These are phyloP conservation scores for Florisuga fusca DNA, from an alignment of 2,797 vertebrate species.

Conservation along the genomic window DNA sequence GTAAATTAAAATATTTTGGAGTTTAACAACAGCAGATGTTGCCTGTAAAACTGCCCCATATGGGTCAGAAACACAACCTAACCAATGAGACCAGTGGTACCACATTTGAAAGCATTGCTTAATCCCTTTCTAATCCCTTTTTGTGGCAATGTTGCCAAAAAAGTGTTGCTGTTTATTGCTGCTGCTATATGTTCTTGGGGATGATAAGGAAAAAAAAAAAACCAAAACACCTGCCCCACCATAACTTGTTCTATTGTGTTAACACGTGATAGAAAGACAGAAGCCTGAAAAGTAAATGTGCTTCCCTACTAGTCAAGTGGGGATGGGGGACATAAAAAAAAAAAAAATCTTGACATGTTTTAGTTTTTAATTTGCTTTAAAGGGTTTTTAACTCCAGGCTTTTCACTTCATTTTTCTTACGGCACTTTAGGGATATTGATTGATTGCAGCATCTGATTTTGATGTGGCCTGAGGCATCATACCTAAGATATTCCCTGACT, in stretches of 20 bases:
- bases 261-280: background rate
- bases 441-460: background rate
- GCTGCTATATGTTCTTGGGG: background rate
- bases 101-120: background rate
- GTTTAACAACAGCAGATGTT: background rate
- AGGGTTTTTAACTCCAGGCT: background rate
- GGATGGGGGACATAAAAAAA: too few species aligned
- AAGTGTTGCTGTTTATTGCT: background rate
- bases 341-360: background rate
- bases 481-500: background rate
- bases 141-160: accelerated
- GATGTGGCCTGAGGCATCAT: background rate
- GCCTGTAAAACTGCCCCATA: background rate
- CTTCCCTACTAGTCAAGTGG: background rate
- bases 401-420: background rate
- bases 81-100: too few species aligned
- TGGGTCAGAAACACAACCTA: background rate
- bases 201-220: background rate
- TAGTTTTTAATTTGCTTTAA: background rate
- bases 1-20: background rate
- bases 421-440: background rate
- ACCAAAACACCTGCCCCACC: accelerated
- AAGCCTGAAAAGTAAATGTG: background rate
- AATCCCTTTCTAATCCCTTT: background rate
- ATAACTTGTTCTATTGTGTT: background rate